These are phyloP conservation scores for Coenonympha glycerion DNA, from an alignment of 2,888 invertebrate genomes.

Conservation along the genomic window DNA sequence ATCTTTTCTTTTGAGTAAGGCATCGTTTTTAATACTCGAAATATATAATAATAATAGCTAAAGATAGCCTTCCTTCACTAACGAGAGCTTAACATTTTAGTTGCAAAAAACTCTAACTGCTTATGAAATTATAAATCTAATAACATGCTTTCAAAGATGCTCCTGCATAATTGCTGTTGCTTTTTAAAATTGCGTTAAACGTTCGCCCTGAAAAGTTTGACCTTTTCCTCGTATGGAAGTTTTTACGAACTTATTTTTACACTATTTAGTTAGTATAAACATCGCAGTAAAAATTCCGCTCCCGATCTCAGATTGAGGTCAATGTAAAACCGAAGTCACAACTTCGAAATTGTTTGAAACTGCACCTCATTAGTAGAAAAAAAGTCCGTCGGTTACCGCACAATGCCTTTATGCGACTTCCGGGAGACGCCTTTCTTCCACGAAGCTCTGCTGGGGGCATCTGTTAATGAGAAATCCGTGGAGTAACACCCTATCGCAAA, in stretches of 20 bases:
- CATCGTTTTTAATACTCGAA: too few species aligned
- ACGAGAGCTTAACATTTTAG: background rate
- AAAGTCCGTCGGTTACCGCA: slow-evolving; percentile 52
- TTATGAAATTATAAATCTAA: slow-evolving; percentile 5
- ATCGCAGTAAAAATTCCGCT: slow-evolving; percentile 19
- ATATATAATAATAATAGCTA: too few species aligned
- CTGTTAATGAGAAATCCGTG: slow-evolving; percentile 46
- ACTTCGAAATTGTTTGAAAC: slow-evolving; percentile 38
- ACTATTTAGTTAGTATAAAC: slow-evolving; percentile 5
- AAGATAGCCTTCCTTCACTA: background rate
- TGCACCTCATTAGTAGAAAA: slow-evolving; percentile 55
- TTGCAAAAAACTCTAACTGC: background rate
- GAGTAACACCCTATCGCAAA: slow-evolving; percentile 18
- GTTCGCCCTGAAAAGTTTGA: background rate
- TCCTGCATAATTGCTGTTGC: slow-evolving; percentile 5
- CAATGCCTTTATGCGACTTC: slow-evolving; percentile 52
- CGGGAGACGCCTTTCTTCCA: slow-evolving; percentile 46
- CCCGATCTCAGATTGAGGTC: slow-evolving; percentile 24
- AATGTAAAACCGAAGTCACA: slow-evolving; percentile 23
- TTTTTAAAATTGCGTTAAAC: background rate
- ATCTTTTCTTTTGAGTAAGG: too few species aligned
- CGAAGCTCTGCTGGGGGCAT: slow-evolving; percentile 35
- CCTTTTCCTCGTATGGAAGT: background rate
- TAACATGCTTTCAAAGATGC: slow-evolving; percentile 3
- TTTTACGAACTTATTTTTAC: background rate